Evolutionary conservation across 2,888 invertebrate genomes (phyloP).

Genomic region (Sinotaia quadrata): DNA sequence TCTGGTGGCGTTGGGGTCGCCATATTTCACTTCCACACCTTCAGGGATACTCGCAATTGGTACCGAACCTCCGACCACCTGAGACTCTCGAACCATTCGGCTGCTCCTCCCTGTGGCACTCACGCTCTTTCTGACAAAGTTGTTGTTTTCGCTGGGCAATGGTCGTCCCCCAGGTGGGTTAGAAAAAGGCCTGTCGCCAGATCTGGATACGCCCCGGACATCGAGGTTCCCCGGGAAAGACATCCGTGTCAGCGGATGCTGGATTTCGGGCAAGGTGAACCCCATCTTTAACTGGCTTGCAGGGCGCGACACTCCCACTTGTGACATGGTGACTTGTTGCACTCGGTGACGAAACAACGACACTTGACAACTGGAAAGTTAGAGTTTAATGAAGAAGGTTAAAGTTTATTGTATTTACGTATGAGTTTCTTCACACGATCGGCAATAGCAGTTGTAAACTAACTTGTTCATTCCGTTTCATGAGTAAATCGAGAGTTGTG

Average conservation of each 20-base stretch:
- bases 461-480: no score
- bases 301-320: constrained; percentile 53
- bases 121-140: constrained; percentile 48
- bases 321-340: constrained; percentile 48
- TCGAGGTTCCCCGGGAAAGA: constrained; percentile 62
- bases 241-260: constrained; percentile 68
- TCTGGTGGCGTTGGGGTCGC: constrained; percentile 64
- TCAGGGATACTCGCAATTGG: constrained; percentile 64
- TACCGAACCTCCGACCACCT: constrained; percentile 28
- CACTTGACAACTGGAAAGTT: no score
- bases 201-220: constrained; percentile 63
- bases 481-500: no score
- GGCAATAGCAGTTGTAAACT: no score
- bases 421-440: no score
- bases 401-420: no score
- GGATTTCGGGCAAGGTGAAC: constrained; percentile 60
- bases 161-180: constrained; percentile 52
- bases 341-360: no score
- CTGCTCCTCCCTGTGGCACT: constrained; percentile 53
- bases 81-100: constrained; percentile 36
- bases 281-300: constrained; percentile 51
- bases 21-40: constrained; percentile 65
- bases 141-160: constrained; percentile 53
- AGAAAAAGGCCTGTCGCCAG: constrained; percentile 53
- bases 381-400: no score